phyloP scores from a whole-genome alignment of 2,113 vertebrate species.

The Podilymbus podiceps region DNA sequence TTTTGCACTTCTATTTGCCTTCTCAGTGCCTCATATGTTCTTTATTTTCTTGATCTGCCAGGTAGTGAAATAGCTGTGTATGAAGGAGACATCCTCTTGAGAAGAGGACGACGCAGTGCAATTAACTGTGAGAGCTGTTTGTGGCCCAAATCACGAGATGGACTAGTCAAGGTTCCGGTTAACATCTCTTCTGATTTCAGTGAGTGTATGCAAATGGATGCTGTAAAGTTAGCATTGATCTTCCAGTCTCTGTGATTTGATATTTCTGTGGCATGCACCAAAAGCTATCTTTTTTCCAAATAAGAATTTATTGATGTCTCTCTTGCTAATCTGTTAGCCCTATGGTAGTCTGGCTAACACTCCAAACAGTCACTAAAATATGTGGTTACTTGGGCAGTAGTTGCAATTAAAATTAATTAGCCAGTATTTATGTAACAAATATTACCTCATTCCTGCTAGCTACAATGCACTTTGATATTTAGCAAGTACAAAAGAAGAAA shows the following conservation, averaged over 20 bases:
- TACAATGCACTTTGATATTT: not conserved
- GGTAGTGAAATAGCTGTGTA: constrained; percentile 8
- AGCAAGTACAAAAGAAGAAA: not conserved
- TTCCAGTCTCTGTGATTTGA: not conserved
- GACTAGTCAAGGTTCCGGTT: constrained; percentile 63
- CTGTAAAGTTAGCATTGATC: not conserved
- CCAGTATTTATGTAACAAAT: not conserved
- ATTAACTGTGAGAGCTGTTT: constrained; percentile 64
- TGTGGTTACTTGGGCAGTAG: not conserved
- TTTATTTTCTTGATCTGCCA: not conserved
- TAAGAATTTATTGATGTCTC: not conserved
- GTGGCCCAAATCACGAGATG: constrained; percentile 67
- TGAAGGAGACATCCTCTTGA: constrained; percentile 59
- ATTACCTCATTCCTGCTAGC: not conserved
- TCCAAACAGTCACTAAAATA: not conserved
- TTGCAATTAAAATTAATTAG: too few relatives aligned
- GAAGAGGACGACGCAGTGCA: constrained; percentile 54
- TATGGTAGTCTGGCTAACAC: not conserved
- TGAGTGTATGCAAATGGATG: constrained; percentile 20
- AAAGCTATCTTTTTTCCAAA: not conserved
- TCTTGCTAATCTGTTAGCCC: not conserved
- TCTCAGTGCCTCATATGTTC: not conserved
- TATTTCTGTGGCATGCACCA: not conserved
- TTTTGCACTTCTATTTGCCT: not conserved
- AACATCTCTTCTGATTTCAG: constrained; percentile 68